Evolutionary conservation across 2,797 vertebrate genomes (phyloP).

Genomic region (Melanotaenia trifasciata): DNA sequence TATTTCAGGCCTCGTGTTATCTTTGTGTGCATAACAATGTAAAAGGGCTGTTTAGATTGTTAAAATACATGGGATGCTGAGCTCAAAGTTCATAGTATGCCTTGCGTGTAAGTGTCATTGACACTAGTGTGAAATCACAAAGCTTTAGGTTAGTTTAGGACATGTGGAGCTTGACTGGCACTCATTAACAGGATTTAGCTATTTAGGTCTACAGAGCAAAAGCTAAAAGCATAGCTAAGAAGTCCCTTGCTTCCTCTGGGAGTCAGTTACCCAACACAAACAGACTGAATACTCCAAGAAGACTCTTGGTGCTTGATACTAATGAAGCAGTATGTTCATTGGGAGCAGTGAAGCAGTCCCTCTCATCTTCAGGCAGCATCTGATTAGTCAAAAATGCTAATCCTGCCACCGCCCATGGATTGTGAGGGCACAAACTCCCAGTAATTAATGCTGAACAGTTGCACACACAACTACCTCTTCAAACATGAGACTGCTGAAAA

Average conservation of each 20-base stretch:
- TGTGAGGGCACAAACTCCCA: constrained; percentile 44
- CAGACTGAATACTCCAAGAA: constrained; percentile 46
- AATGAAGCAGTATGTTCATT: constrained; percentile 62
- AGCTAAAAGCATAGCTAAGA: constrained; percentile 35
- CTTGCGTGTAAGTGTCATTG: constrained; percentile 40
- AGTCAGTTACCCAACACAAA: constrained; percentile 49
- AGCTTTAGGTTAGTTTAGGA: constrained; percentile 35
- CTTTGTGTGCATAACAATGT: not conserved
- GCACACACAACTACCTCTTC: constrained; percentile 48
- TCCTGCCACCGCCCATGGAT: constrained; percentile 51
- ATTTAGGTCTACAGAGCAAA: constrained; percentile 18
- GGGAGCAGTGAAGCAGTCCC: constrained; percentile 56
- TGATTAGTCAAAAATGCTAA: constrained; percentile 75
- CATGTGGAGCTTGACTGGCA: constrained; percentile 15
- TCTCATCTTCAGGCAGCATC: constrained; percentile 57
- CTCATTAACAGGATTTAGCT: constrained; percentile 42
- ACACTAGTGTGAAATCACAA: constrained; percentile 31
- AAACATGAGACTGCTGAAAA: constrained; percentile 43
- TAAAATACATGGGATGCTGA: constrained; percentile 25
- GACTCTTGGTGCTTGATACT: constrained; percentile 66
- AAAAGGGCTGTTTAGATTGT: not conserved
- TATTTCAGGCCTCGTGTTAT: not conserved
- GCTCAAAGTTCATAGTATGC: constrained; percentile 55
- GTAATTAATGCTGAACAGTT: constrained; percentile 62
- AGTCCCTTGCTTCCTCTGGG: constrained; percentile 38